Conservation (phyloP, 2,797 vertebrate genomes). For the Gadopsis bispinosus region DNA sequence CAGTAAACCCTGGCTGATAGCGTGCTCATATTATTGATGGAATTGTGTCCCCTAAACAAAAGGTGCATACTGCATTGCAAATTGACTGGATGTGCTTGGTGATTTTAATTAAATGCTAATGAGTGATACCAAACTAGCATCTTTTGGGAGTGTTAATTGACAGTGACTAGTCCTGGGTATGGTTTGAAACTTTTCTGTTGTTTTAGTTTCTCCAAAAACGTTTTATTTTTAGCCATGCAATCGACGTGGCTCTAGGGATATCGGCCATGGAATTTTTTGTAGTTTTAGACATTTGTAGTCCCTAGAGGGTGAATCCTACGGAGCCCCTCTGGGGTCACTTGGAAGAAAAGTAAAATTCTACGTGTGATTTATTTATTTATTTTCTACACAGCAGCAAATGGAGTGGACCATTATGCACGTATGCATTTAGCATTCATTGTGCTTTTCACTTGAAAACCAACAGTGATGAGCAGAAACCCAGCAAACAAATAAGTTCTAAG, state of each 20-base stretch:
- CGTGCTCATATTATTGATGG: slow-evolving; percentile 52
- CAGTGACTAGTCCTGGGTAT: background rate
- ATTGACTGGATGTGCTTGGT: slow-evolving; percentile 54
- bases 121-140: slow-evolving; percentile 18
- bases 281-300: background rate
- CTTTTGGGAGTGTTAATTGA: slow-evolving; percentile 1
- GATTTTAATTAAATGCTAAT: slow-evolving; percentile 68
- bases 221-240: background rate
- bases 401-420: too few relatives aligned
- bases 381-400: too few relatives aligned
- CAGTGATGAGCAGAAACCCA: too few relatives aligned
- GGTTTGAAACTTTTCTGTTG: background rate
- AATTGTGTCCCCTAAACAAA: slow-evolving; percentile 47
- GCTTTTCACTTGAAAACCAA: too few relatives aligned
- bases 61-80: slow-evolving; percentile 36
- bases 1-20: slow-evolving; percentile 56
- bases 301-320: background rate
- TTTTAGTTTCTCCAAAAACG: background rate
- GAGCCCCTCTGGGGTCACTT: too few relatives aligned
- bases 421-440: too few relatives aligned
- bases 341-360: too few relatives aligned
- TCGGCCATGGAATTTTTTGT: background rate
- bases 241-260: background rate
- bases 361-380: too few relatives aligned
- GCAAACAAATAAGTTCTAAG: too few relatives aligned